Percentiles rank a stretch among this genome's conserved stretches.
Evolutionary conservation across 2,888 invertebrate species (phyloP).

Genomic region (Scaptomyza tumidula): DNA sequence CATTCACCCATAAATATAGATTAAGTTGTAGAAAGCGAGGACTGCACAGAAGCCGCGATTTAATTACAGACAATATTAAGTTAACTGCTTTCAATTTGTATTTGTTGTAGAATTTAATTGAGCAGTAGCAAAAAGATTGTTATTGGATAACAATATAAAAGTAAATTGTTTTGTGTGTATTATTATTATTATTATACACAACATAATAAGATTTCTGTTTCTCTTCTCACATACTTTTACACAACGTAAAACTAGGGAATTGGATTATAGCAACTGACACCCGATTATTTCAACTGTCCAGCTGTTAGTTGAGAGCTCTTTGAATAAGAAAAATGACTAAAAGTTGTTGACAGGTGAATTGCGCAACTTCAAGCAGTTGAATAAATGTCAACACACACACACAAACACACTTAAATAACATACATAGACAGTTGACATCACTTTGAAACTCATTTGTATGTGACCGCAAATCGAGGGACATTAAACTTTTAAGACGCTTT

Average conservation of each 20-base stretch:
- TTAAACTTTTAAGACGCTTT: slow-evolving; percentile 79
- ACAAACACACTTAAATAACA: slow-evolving; percentile 10
- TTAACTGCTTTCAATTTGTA: slow-evolving; percentile 34
- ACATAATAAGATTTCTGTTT: background rate
- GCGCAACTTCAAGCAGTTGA: slow-evolving; percentile 5
- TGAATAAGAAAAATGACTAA: background rate
- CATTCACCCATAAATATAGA: slow-evolving; percentile 42
- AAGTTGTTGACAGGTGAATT: slow-evolving; percentile 21
- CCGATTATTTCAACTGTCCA: slow-evolving; percentile 1
- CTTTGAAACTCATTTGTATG: slow-evolving; percentile 67
- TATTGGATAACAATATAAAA: background rate
- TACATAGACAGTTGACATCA: slow-evolving; percentile 17
- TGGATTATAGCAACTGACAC: background rate
- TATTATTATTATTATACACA: fast-evolving
- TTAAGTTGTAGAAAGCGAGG: slow-evolving; percentile 30
- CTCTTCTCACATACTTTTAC: background rate
- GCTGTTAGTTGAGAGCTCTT: background rate
- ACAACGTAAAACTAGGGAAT: background rate
- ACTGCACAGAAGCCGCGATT: background rate
- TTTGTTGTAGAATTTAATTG: slow-evolving; percentile 10
- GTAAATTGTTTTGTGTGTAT: background rate
- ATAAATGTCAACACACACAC: slow-evolving; percentile 28
- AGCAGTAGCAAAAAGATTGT: background rate
- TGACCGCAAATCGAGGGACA: slow-evolving; percentile 64
- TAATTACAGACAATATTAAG: slow-evolving; percentile 34